Conservation (phyloP, 2,888 invertebrate genomes). For the Epinotia demarniana region DNA sequence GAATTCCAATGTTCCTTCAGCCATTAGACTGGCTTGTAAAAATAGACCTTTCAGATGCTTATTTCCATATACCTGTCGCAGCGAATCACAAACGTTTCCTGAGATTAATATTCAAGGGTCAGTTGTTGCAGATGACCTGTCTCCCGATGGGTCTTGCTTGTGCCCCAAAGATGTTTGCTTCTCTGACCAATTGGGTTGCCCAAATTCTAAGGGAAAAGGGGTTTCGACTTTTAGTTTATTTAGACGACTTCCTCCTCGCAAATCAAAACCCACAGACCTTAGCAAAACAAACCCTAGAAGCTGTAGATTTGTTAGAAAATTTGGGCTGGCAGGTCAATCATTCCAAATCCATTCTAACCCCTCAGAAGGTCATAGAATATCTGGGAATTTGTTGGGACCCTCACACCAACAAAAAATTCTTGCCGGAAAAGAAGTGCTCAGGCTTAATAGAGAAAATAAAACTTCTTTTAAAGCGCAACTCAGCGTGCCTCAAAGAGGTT, state of each 20-base stretch:
- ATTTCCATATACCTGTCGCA: constrained; percentile 2
- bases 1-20: too few relatives aligned
- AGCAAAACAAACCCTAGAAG: constrained; percentile 2
- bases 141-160: neutral
- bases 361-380: neutral
- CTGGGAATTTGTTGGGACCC: constrained; percentile 8
- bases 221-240: neutral
- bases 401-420: neutral
- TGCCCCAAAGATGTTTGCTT: neutral
- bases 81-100: constrained; percentile 5
- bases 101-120: constrained; percentile 6
- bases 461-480: neutral
- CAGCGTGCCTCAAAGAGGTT: neutral
- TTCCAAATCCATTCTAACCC: constrained; percentile 6
- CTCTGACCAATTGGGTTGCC: neutral
- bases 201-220: constrained; percentile 10
- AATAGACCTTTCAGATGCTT: constrained; percentile 10
- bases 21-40: neutral
- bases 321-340: constrained; percentile 8
- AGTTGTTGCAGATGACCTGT: neutral
- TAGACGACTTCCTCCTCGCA: constrained; percentile 9
- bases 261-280: constrained; percentile 1
- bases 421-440: neutral
- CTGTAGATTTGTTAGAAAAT: neutral
- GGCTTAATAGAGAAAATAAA: neutral